Base-by-base conservation (phyloP, 2,888 invertebrate species). In the Caenorhabditis virilis region DNA sequence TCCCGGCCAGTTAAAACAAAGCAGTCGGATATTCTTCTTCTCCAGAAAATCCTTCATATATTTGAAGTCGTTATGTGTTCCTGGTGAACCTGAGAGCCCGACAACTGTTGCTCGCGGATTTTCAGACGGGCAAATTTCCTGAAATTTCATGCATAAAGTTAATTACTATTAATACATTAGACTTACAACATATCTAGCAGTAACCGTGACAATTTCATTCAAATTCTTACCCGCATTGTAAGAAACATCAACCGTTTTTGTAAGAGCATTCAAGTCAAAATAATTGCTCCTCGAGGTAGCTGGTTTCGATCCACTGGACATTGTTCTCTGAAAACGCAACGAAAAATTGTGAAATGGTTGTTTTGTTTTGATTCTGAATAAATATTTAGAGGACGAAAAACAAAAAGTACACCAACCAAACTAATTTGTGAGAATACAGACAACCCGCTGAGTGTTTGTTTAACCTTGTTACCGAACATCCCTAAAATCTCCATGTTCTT, bases 61-160 rank as follows among this genome's bases (percentile, higher is more conserved):
- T 22, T 65, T 65, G 39, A 59, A 54, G 22, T 65, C 65, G 27
- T 65, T 65, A 26, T 65, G 65, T 26, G 59, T 55, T 20, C 65
- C 65, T n/a, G 65, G 65, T 2, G 59, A 59, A 11, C 65, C 65
- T 4, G 36, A n/a, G 25, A 65, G 15, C 3, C 59, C 49, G 4
- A 65, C 55, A n/a, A 65, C 59, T 16, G 65, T 65, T 30, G 48
- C 65, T 11, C 57, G 43, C 11, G 50, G 35, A 26, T 36, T 33
- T 15, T 49, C 41, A 16, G 43, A 49, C 22, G 39, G 46, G 16
- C 48, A 41, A 18, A 56, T 56, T 20, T 62, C 62, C 59, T 60
- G 22, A n/a, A 53, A 23, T 11, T 15, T n/a, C n/a, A n/a, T n/a
- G n/a, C n/a, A n/a, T n/a, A n/a, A n/a, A n/a, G n/a, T n/a, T n/a